Evolutionary conservation across 2,797 vertebrate species (phyloP).

Genomic region (Huso huso): DNA sequence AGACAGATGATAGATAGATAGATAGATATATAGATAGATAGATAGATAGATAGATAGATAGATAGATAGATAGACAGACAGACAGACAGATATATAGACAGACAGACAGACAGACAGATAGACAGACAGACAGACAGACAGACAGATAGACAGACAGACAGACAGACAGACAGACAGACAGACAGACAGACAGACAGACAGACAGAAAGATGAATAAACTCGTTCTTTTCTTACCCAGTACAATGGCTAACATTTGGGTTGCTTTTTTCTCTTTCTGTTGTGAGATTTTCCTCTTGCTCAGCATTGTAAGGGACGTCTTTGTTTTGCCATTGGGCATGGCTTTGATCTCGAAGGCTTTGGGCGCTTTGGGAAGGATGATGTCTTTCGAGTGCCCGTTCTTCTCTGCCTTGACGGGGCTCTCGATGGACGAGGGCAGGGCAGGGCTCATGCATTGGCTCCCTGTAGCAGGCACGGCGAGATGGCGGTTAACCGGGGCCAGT

Average conservation of each 20-base stretch:
- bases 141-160: too few relatives aligned
- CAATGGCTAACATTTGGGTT: conserved; percentile 96
- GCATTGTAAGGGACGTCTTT: conserved; percentile 78
- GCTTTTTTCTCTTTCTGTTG: conserved; percentile 98
- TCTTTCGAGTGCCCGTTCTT: conserved; percentile 80
- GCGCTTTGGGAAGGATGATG: conserved; percentile 49
- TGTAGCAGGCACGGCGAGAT: conserved; percentile 45
- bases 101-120: too few relatives aligned
- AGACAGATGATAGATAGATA: too few relatives aligned
- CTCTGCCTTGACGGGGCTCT: conserved; percentile 58
- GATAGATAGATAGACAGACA: too few relatives aligned
- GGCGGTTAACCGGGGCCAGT: conserved; percentile 58
- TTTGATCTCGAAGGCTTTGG: conserved; percentile 83
- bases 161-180: too few relatives aligned
- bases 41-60: background rate
- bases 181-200: too few relatives aligned
- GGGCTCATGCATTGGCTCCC: conserved; percentile 31
- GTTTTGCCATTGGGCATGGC: conserved; percentile 88
- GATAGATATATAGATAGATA: background rate
- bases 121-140: too few relatives aligned
- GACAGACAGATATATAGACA: too few relatives aligned
- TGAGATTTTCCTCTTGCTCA: conserved; percentile 90
- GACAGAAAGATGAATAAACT: too few relatives aligned
- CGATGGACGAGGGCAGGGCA: conserved; percentile 42
- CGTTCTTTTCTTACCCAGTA: conserved; percentile 72